A percentile compares a stretch with the other conserved stretches of the same genome.
Evolutionary conservation across 2,113 vertebrate genomes (phyloP).

Genomic region (Hydrolagus affinis): DNA sequence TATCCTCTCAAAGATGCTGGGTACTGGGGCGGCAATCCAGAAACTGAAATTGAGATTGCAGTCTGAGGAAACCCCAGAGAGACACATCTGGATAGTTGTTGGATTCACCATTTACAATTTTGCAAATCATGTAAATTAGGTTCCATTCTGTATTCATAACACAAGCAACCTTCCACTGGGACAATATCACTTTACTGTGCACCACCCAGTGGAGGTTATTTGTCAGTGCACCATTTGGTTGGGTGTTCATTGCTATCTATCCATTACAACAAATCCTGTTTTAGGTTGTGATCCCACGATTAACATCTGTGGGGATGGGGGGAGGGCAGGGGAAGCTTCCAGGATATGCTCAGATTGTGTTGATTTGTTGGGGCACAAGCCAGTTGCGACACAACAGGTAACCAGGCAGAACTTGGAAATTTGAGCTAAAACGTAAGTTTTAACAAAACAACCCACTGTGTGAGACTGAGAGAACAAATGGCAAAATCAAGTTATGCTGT

Average conservation of each 20-base stretch:
- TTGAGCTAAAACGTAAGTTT: slow-evolving; percentile 2
- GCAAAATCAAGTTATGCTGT: background rate
- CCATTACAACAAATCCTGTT: background rate
- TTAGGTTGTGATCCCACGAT: background rate
- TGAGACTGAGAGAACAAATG: too few relatives aligned
- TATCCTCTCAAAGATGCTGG: too few relatives aligned
- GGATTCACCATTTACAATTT: too few relatives aligned
- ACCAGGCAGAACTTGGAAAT: background rate
- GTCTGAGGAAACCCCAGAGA: too few relatives aligned
- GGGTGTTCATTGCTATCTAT: background rate
- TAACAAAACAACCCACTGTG: slow-evolving; percentile 1
- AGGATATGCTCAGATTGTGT: background rate
- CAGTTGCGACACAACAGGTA: background rate
- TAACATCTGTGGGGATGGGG: too few relatives aligned
- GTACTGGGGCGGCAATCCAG: too few relatives aligned
- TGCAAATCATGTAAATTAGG: too few relatives aligned
- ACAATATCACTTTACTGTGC: background rate
- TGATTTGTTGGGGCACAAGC: background rate
- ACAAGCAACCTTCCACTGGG: background rate
- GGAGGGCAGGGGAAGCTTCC: background rate
- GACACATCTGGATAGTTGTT: too few relatives aligned
- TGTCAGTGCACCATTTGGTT: background rate
- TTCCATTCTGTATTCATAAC: background rate
- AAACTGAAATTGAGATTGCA: too few relatives aligned
- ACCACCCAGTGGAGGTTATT: background rate